A percentile compares a stretch with the other conserved stretches of the same genome.
phyloP scores from a whole-genome alignment of 1,140 invertebrate species.

The Cardiocondyla obscurior region DNA sequence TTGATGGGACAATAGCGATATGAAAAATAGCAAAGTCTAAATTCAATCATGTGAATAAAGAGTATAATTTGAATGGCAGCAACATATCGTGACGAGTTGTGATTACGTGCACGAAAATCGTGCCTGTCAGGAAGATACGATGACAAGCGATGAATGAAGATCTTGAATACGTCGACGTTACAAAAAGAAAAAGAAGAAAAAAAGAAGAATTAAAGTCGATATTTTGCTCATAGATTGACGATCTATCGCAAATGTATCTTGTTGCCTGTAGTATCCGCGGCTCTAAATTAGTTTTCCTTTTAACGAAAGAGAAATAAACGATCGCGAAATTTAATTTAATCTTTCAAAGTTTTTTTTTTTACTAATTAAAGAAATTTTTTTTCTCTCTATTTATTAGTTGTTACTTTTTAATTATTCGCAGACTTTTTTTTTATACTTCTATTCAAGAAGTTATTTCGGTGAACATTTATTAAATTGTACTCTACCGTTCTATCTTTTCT shows the following conservation, averaged over 20 bases:
- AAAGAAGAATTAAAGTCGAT: no score
- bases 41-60: slow-evolving; percentile 1
- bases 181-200: no score
- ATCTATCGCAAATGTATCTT: neutral
- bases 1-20: neutral
- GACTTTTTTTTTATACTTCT: neutral
- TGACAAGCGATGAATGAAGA: slow-evolving; percentile 10
- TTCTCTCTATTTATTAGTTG: neutral
- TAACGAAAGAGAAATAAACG: no score
- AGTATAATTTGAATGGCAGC: slow-evolving; percentile 6
- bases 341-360: no score
- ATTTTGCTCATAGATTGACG: neutral
- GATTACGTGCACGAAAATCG: slow-evolving; percentile 53
- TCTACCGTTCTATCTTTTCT: no score
- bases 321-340: no score
- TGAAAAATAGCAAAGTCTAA: slow-evolving; percentile 37
- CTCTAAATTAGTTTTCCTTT: no score
- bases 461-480: slow-evolving; percentile 18
- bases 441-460: neutral
- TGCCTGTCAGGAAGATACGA: slow-evolving; percentile 1
- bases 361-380: neutral
- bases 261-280: no score
- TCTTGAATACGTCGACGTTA: slow-evolving; percentile 10
- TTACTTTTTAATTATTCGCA: neutral
- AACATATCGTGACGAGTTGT: slow-evolving; percentile 32